Evolutionary conservation across 2,113 vertebrate species (phyloP), one percentile per base, ranked within the genome.

Genomic region (Ellobius talpinus): DNA sequence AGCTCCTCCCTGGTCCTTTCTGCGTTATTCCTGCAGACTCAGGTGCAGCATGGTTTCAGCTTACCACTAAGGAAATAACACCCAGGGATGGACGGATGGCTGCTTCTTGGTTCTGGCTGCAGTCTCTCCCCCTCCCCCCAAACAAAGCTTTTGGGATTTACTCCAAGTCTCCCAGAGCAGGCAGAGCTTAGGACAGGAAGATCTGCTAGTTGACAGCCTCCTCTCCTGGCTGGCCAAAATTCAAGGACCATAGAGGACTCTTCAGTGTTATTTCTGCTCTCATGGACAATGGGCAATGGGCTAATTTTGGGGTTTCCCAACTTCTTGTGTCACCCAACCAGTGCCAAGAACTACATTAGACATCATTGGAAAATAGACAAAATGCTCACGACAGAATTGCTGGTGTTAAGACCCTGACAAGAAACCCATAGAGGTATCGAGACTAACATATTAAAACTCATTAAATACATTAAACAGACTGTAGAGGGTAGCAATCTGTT

Each of bases 191-290:
- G 55, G 52, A n/a, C 45, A 79, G 23, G n/a, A 78, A 74, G 36
- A 91, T 42, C 70, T 94, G n/a, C 36, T 73, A 17, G 33, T 73
- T 90, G 61, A 73, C 86, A 72, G 4, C 26, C 39, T 39, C 63
- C 17, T 86, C 24, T 76, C 7, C 63, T 42, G 66, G 4, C 8
- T 87, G 42, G 84, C 3, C 65, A 36, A 91, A 85, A 70, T 82
- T 39, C 74, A 89, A 91, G 42, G 42, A 66, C 63, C 39, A 93
- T 58, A 36, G 58, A 5, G 7, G 6, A 47, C 50, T 63, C 52
- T 82, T 87, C 13, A 63, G 70, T 70, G 33, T 85, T 91, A 72
- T 72, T 82, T 94, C 39, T 93, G 23, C 52, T 93, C 31, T 96
- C 23, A 26, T 24, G 26, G 52, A 78, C n/a, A 7, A 76, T 29